Evolutionary conservation across 2,888 invertebrate genomes (phyloP).

Genomic region (Drosophila prostipennis): DNA sequence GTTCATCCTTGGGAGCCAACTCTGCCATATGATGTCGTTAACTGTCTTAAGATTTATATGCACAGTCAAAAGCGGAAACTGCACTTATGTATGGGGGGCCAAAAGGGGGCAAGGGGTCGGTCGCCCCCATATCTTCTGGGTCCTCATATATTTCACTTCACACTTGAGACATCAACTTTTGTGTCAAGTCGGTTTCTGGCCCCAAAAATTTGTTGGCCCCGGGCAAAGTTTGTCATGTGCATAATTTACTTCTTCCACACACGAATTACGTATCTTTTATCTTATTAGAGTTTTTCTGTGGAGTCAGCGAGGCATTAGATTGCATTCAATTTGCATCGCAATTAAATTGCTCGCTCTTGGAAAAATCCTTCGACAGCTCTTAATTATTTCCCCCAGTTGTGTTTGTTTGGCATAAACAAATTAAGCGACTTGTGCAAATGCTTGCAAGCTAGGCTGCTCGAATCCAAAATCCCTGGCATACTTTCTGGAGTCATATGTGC

Average conservation of each 20-base stretch:
- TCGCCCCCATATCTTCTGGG: conserved; percentile 5
- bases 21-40: conserved; percentile 74
- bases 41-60: conserved; percentile 76
- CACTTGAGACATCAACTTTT: conserved; percentile 76
- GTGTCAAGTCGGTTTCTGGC: conserved; percentile 53
- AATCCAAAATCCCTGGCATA: conserved; percentile 34
- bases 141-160: conserved; percentile 61
- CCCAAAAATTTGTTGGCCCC: conserved; percentile 23
- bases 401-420: conserved; percentile 65
- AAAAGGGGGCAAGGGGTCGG: not conserved
- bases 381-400: conserved; percentile 57
- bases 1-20: conserved; percentile 43
- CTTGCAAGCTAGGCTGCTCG: conserved; percentile 45
- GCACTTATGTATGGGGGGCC: conserved; percentile 55
- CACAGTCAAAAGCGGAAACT: conserved; percentile 74
- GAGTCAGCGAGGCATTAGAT: conserved; percentile 50
- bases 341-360: conserved; percentile 51
- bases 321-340: conserved; percentile 62
- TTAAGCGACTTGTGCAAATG: conserved; percentile 60
- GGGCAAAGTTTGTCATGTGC: conserved; percentile 68
- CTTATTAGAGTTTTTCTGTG: conserved; percentile 45
- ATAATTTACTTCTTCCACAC: conserved; percentile 54
- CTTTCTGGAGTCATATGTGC: conserved; percentile 20
- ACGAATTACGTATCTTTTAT: conserved; percentile 41
- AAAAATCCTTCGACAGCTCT: conserved; percentile 44